Base-by-base conservation (phyloP, 2,888 invertebrate genomes). In the Ctenicera cuprea region DNA sequence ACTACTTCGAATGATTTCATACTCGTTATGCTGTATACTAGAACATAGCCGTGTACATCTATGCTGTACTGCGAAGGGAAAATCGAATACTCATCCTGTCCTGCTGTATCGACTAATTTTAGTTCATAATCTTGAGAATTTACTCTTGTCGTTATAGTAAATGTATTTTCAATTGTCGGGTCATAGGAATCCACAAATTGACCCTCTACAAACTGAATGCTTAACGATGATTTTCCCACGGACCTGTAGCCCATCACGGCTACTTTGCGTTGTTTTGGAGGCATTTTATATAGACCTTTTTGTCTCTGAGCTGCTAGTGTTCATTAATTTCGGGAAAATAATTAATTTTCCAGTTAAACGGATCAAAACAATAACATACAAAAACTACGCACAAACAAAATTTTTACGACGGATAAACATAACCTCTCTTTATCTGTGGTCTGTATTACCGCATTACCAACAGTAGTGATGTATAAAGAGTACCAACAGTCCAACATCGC, bases 171-270 rank as follows among this genome's bases (percentile, higher is more conserved):
- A 86, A 99, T 99, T 64, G 99, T 99, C 77, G 99, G 98, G 87
- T 99, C 98, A 87, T 99, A 99, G 0, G 97, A 96, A 88, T 99
- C 98, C 59, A 98, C 98, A 89, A 99, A 99, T 85, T 97, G 97
- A 69, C 94, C 97, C 89, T 99, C 97, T 66, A 98, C 97, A 88
- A 97, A 99, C 87, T 98, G 98, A 86, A 99, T 97, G 85, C 97
- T 98, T 80, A 99, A 88, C 67, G 98, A 98, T 22, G 98, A 98
- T 91, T 98, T 98, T 79, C 98, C 87, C 71, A 87, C 87, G 80
- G 87, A 87, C 82, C 86, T 87, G 78, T 87, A 87, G 38, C 87
- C 87, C 87, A 87, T 87, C 11, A 87, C 86, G 33, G 87, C 87
- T 64, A 87, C 87, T 84, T 87, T 87, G 57, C 87, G 84, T 83